Evolutionary conservation across 1,140 invertebrate species (phyloP), one percentile per base, ranked within the genome.

Genomic region (Lepidotrigona ventralis): DNA sequence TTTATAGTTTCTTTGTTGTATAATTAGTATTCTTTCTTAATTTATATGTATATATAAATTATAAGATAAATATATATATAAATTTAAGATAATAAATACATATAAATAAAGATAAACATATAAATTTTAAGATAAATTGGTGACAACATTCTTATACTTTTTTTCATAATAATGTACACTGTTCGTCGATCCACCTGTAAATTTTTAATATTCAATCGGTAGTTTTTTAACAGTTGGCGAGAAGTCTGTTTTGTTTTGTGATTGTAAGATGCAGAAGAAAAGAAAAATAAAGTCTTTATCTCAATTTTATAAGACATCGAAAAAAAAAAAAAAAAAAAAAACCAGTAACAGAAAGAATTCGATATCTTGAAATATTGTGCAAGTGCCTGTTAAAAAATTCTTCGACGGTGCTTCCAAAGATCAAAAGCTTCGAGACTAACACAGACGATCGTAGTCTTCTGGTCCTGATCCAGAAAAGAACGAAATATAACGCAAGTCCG

Each of bases 401-500:
- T 9, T 46, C 39, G 39, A 8, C 39, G 15, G 15, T 53, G 51
- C 21, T 60, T 60, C 3, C 11, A 14, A n/a, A 14, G 23, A 60
- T 0, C 0, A 60, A 14, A 60, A 60, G 23, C 58, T 60, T 60
- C 11, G 58, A n/a, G n/a, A 14, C 12, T n/a, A 60, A 60, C 39
- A 8, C 23, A 14, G 58, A 23, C 58, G 23, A 12, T 60, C 5
- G 14, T 26, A 33, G 17, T 63, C 63, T n/a, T 51, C 17, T 4
- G 23, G 12, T 79, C 51, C 11, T n/a, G 60, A 68, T 63, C 64
- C 23, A 70, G 76, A 60, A 64, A 51, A 39, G 12, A 26, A 26
- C 17, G 58, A 58, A 68, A 64, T 60, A 46, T 71, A 60, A 82
- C 58, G 23, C 12, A 82, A 66, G 64, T 70, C 39, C 85, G 54